phyloP scores from a whole-genome alignment of 2,113 vertebrate genomes.

The Channa maculata region DNA sequence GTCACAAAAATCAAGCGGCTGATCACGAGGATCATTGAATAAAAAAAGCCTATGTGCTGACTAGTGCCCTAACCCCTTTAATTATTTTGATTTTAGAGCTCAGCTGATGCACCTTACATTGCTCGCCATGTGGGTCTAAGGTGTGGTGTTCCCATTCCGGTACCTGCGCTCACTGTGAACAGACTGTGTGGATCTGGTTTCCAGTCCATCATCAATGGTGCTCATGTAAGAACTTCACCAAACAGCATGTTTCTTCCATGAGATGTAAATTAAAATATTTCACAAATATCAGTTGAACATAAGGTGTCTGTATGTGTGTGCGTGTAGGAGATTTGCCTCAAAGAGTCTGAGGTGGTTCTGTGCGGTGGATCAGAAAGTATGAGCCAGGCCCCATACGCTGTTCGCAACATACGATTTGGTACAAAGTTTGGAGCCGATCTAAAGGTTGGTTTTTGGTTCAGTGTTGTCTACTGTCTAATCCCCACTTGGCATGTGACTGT shows the following conservation, averaged over 20 bases:
- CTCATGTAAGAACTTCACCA: slow-evolving; percentile 85
- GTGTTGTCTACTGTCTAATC: not conserved
- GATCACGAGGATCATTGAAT: not conserved
- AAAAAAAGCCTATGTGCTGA: not conserved
- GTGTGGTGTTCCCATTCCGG: slow-evolving; percentile 87
- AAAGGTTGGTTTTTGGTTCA: slow-evolving; percentile 82
- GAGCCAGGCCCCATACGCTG: slow-evolving; percentile 92
- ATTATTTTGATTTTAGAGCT: slow-evolving; percentile 80
- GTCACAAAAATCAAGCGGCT: not conserved
- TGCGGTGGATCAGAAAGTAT: slow-evolving; percentile 95
- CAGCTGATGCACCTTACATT: slow-evolving; percentile 88
- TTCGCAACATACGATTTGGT: slow-evolving; percentile 93
- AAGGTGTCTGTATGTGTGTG: not conserved
- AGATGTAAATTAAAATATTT: not conserved
- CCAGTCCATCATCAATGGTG: slow-evolving; percentile 92
- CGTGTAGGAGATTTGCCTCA: slow-evolving; percentile 92
- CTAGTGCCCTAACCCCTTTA: not conserved
- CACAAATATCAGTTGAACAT: not conserved
- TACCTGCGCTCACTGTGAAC: slow-evolving; percentile 92
- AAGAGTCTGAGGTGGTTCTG: slow-evolving; percentile 92
- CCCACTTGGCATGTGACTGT: not conserved
- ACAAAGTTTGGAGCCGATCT: slow-evolving; percentile 91
- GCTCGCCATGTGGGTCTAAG: slow-evolving; percentile 93
- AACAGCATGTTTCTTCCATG: not conserved
- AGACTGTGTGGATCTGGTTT: slow-evolving; percentile 98